These are phyloP conservation scores for Drosophila parabipectinata DNA, from an alignment of 1,140 invertebrate genomes.

Conservation along the genomic window DNA sequence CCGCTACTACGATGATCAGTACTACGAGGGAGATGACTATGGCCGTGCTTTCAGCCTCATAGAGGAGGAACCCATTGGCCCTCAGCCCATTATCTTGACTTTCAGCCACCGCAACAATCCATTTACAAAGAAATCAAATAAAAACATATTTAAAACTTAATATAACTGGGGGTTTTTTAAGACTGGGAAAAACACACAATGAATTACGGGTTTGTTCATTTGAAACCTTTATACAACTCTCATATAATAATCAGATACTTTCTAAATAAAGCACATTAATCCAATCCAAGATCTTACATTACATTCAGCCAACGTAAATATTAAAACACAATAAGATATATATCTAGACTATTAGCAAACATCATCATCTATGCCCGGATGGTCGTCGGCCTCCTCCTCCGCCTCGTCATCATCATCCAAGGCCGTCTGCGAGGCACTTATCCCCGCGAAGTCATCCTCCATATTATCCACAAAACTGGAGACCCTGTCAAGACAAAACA, in stretches of 20 bases:
- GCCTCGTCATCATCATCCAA: slow-evolving; percentile 66
- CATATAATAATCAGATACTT: slow-evolving; percentile 2
- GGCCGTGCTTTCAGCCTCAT: slow-evolving; percentile 12
- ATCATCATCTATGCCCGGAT: slow-evolving; percentile 63
- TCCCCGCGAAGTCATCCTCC: slow-evolving; percentile 70
- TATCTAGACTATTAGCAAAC: slow-evolving; percentile 66
- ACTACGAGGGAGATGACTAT: slow-evolving; percentile 20
- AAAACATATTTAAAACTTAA: slow-evolving; percentile 2
- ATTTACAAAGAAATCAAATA: slow-evolving; percentile 21
- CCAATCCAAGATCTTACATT: slow-evolving; percentile 4
- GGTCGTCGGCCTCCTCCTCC: slow-evolving; percentile 53
- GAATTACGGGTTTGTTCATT: not conserved
- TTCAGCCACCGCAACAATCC: slow-evolving; percentile 33
- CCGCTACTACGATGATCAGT: slow-evolving; percentile 9
- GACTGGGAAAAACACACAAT: not conserved
- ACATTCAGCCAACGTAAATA: not conserved
- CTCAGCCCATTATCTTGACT: slow-evolving; percentile 27
- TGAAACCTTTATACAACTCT: slow-evolving; percentile 32
- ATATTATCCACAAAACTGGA: slow-evolving; percentile 70
- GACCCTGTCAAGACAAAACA: slow-evolving; percentile 62
- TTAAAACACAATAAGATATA: not conserved
- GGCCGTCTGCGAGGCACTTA: slow-evolving; percentile 48
- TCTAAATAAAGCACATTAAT: slow-evolving; percentile 1
- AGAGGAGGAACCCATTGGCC: slow-evolving; percentile 2
- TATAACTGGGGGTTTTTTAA: not conserved